Conservation (phyloP, 2,797 vertebrate genomes). For the Echeneis naucrates region DNA sequence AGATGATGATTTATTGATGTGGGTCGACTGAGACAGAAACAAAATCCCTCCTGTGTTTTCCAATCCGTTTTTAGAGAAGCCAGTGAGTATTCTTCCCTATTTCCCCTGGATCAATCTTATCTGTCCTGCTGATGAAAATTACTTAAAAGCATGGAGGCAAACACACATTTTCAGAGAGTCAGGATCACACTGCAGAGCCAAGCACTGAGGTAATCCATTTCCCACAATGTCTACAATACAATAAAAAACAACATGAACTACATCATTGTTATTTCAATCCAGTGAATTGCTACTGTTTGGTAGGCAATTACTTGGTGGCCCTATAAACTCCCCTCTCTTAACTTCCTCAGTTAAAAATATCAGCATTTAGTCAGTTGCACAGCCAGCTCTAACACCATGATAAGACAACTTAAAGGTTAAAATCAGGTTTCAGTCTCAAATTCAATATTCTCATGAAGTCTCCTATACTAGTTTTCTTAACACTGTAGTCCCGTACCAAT, state of each 20-base stretch:
- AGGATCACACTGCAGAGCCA: slow-evolving; percentile 40
- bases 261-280: slow-evolving; percentile 45
- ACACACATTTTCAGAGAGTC: slow-evolving; percentile 35
- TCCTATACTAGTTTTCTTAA: not conserved
- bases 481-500: not conserved
- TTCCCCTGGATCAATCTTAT: slow-evolving; percentile 51
- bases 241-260: too few species aligned
- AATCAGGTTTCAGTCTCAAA: not conserved
- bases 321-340: slow-evolving; percentile 12
- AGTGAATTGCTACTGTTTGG: slow-evolving; percentile 22
- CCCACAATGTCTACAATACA: slow-evolving; percentile 52
- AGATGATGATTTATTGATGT: slow-evolving; percentile 59
- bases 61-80: slow-evolving; percentile 18
- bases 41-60: slow-evolving; percentile 37
- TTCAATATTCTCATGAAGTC: not conserved
- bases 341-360: slow-evolving; percentile 11
- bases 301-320: slow-evolving; percentile 23
- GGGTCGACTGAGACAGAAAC: slow-evolving; percentile 38
- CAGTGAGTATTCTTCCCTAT: slow-evolving; percentile 42
- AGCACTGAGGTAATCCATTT: slow-evolving; percentile 56
- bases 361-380: slow-evolving; percentile 1
- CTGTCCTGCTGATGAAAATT: slow-evolving; percentile 50
- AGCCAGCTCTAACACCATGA: slow-evolving; percentile 15
- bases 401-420: slow-evolving; percentile 2
- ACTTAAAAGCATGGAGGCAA: slow-evolving; percentile 48